Conservation (phyloP, 2,888 invertebrate species). For the Mimumesa dahlbomi region DNA sequence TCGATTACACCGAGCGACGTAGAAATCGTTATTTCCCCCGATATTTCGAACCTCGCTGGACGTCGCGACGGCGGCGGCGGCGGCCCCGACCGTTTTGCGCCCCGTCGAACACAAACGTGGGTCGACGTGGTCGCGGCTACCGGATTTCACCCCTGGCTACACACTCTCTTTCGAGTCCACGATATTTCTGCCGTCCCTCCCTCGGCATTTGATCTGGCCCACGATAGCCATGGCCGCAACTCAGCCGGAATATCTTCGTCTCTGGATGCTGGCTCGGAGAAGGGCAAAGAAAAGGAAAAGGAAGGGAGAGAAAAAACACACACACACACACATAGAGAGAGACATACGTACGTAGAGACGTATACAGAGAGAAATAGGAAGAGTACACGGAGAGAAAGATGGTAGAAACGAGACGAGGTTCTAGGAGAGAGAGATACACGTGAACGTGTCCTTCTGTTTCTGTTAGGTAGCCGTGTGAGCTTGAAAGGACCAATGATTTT, state of each 20-base stretch:
- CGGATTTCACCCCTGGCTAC: conserved; percentile 79
- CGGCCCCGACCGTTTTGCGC: conserved; percentile 64
- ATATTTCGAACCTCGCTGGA: background rate
- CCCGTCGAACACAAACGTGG: conserved; percentile 74
- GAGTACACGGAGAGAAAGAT: conserved; percentile 33
- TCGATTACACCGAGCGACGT: no score
- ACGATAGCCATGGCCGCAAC: conserved; percentile 75
- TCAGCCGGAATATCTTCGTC: conserved; percentile 76
- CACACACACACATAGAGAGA: conserved; percentile 36
- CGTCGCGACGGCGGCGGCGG: conserved; percentile 30
- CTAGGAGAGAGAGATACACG: conserved; percentile 1
- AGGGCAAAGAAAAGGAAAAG: conserved; percentile 19
- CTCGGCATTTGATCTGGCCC: conserved; percentile 75
- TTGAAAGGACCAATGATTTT: conserved; percentile 44
- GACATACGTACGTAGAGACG: conserved; percentile 11
- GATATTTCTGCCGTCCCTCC: conserved; percentile 63
- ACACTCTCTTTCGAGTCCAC: conserved; percentile 64
- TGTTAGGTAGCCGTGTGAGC: conserved; percentile 55
- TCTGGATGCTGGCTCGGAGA: conserved; percentile 45
- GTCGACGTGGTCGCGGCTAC: conserved; percentile 77
- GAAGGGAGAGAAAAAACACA: conserved; percentile 47
- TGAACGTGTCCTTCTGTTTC: conserved; percentile 61
- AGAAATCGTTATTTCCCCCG: no score
- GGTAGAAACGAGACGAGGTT: background rate
- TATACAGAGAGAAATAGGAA: background rate